Evolutionary conservation across 2,113 vertebrate species (phyloP), one percentile per base, ranked within the genome.

Genomic region (Equus przewalskii): DNA sequence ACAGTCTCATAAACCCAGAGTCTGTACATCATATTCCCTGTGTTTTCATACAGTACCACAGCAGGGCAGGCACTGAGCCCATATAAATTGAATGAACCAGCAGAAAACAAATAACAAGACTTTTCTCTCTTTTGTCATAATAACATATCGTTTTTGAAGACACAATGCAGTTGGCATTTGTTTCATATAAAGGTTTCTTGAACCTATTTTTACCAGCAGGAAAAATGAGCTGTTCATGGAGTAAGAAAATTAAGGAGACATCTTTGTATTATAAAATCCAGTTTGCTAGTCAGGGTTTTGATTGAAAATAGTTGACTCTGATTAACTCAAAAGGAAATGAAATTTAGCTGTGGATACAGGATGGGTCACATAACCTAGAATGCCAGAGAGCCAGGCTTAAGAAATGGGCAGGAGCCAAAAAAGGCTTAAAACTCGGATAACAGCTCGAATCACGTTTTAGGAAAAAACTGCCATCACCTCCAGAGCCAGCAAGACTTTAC

Each of bases 1-100:
- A 91, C 28, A 94, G 72, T 15, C 62, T 97, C 24, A 9, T 89
- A 94, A 97, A 92, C 46, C 65, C 16, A 7, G 21, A 65, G 1
- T 83, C 18, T 46, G 21, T 41, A 11, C 21, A 28, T 60, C 49
- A 33, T 7, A 84, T 54, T 44, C 67, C 72, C 75, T 64, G 67
- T 76, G 65, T 1, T 58, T 94, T 69, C 80, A 33, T 13, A 69
- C 30, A 44, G 58, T n/a, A 62, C 51, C 81, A n/a, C 36, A 67
- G n/a, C 76, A 70, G 58, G 24, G 85, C 67, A 56, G 44, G 26
- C 51, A 33, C 8, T 60, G 13, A 33, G 76, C 24, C 22, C 58
- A 44, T 26, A 72, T 26, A 75, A 76, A 89, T 65, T 28, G 51
- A 87, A 91, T 21, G 18, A 79, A 87, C 24, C 30, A 28, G 36